Base-by-base conservation (phyloP, 2,113 vertebrate species). In the Acrocephalus kingi region DNA sequence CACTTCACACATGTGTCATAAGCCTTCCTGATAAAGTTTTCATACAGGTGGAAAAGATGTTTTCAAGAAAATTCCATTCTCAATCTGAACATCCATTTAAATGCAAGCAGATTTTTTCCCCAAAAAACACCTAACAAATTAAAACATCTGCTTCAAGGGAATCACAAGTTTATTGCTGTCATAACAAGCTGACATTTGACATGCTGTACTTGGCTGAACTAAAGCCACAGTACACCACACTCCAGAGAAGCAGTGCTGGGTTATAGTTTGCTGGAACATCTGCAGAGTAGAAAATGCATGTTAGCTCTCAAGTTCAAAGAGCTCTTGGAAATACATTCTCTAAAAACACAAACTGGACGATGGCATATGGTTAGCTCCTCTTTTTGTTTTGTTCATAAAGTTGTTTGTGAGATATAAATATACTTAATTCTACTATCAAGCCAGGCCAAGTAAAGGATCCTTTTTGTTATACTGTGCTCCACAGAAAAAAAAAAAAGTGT, bases 351-450 rank as follows among this genome's bases (percentile, higher is more conserved):
- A 94, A 95, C 76, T 91, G 46, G 33, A 83, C 83, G 85, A 79
- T 20, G 39, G 39, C 93, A 89, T 96, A 96, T 93, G 91, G 74
- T 95, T 96, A 94, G 41, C 43, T 97, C 85, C 80, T 93, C 88
- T 93, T 91, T 96, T 93, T 73, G 84, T 96, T 96, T 97, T 97
- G 93, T 96, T 97, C 96, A 96, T 97, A 89, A 96, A 93, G 35
- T 94, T 95, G 80, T 96, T 97, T 98, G 92, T 96, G 92, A 94
- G 76, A 88, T 89, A 96, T 62, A 95, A 97, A 96, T 92, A 72
- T 66, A 91, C 77, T 90, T 84, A 83, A 93, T 94, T 96, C 76
- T 94, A 52, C 18, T 28, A 45, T 20, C 25, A 77, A 82, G 27
- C 27, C n/a, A 33, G 84, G 31, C 33, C 59, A 89, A 64, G 33